phyloP scores from a whole-genome alignment of 2,797 vertebrate species.

The Tenualosa ilisha region DNA sequence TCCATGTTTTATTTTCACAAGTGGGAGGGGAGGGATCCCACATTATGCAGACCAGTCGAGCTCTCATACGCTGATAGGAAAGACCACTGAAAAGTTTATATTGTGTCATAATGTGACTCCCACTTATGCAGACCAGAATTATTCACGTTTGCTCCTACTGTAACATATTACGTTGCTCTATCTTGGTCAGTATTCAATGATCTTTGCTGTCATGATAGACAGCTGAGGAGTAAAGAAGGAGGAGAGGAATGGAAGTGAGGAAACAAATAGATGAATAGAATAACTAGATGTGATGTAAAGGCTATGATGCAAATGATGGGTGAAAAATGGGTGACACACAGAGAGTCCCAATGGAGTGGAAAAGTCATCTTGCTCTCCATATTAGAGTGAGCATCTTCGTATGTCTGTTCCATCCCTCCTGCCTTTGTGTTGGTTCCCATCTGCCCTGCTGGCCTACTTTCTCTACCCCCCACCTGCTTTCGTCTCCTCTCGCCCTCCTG shows the following conservation, averaged over 20 bases:
- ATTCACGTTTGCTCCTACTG: too few relatives aligned
- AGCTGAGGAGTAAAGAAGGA: not conserved
- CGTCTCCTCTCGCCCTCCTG: not conserved
- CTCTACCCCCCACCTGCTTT: not conserved
- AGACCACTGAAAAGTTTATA: too few relatives aligned
- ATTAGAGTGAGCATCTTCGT: constrained; percentile 2
- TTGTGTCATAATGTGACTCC: too few relatives aligned
- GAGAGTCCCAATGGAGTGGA: not conserved
- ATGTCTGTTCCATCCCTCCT: not conserved
- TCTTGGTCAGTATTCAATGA: too few relatives aligned
- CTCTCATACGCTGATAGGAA: too few relatives aligned
- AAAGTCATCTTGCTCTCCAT: constrained; percentile 18
- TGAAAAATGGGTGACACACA: too few relatives aligned
- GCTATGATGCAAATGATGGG: not conserved
- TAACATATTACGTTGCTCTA: too few relatives aligned
- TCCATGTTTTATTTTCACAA: too few relatives aligned
- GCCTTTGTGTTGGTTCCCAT: constrained; percentile 1
- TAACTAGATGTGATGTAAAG: not conserved
- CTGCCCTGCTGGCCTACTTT: constrained; percentile 41
- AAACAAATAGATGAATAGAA: not conserved
- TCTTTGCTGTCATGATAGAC: not conserved
- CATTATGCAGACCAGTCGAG: too few relatives aligned
- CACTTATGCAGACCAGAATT: too few relatives aligned
- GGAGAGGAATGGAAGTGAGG: not conserved
- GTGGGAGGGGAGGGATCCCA: too few relatives aligned